Evolutionary conservation across 2,888 invertebrate species (phyloP).

Genomic region (Xylota segnis): DNA sequence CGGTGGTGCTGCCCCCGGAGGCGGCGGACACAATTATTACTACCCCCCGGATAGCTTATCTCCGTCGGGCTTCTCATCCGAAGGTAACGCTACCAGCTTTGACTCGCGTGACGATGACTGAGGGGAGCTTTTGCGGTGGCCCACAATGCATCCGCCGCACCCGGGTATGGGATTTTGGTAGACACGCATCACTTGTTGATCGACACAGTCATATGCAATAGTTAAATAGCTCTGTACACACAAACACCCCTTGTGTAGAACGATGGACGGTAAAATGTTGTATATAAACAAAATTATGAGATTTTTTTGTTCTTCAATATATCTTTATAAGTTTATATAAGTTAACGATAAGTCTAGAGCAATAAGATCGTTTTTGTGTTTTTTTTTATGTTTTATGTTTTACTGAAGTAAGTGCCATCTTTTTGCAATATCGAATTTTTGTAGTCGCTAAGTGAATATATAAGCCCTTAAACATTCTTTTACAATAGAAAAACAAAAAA

Average conservation of each 20-base stretch:
- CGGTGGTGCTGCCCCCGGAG: conserved; percentile 81
- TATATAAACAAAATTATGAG: conserved; percentile 30
- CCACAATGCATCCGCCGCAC: conserved; percentile 74
- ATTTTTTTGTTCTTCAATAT: conserved; percentile 16
- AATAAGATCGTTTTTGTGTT: conserved; percentile 36
- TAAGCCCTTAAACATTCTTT: conserved; percentile 64
- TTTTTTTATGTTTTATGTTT: conserved; percentile 37
- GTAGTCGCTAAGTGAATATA: conserved; percentile 35
- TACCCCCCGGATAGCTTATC: conserved; percentile 90
- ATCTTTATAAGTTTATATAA: conserved; percentile 4
- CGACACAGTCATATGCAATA: conserved; percentile 55
- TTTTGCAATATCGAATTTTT: conserved; percentile 67
- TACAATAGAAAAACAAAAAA: conserved; percentile 31
- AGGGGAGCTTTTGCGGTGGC: conserved; percentile 82
- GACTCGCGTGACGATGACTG: conserved; percentile 92
- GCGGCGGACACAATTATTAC: conserved; percentile 85
- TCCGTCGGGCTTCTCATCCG: conserved; percentile 90
- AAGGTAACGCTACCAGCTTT: conserved; percentile 88
- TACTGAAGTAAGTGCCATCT: conserved; percentile 68
- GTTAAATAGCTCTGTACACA: conserved; percentile 24
- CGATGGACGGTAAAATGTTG: conserved; percentile 33
- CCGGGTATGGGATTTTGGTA: conserved; percentile 75
- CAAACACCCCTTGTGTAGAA: neutral
- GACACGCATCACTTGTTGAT: conserved; percentile 17
- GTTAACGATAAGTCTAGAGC: conserved; percentile 1